These are phyloP conservation scores for Nicator chloris DNA, from an alignment of 2,113 vertebrate species.

Conservation along the genomic window DNA sequence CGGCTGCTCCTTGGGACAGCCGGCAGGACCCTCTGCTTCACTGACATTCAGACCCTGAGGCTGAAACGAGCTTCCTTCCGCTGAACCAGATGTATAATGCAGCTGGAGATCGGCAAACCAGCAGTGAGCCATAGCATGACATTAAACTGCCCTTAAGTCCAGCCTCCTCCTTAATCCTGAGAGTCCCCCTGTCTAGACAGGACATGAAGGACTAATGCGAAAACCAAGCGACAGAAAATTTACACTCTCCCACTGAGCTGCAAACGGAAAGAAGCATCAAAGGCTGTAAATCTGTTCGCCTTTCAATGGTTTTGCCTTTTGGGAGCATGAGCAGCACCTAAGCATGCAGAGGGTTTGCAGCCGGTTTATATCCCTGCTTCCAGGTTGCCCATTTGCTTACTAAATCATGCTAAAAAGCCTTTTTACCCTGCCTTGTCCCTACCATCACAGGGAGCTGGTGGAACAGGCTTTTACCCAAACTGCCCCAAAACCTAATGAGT, in stretches of 20 bases:
- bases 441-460: neutral
- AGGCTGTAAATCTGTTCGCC: neutral
- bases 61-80: neutral
- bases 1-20: neutral
- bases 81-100: neutral
- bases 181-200: constrained; percentile 28
- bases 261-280: neutral
- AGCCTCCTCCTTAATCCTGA: neutral
- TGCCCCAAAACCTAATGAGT: neutral
- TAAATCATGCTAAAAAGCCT: neutral
- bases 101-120: neutral
- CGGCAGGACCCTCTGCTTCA: neutral
- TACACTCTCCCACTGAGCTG: neutral
- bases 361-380: neutral
- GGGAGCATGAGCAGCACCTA: neutral
- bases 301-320: neutral
- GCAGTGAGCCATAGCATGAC: neutral
- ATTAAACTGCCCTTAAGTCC: neutral
- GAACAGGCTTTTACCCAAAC: neutral
- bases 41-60: neutral
- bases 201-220: neutral
- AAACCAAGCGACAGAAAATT: neutral
- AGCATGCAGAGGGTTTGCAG: neutral
- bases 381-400: neutral
- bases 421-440: neutral